Conservation (phyloP, 2,888 invertebrate genomes). For the Tenthredo mesomela region DNA sequence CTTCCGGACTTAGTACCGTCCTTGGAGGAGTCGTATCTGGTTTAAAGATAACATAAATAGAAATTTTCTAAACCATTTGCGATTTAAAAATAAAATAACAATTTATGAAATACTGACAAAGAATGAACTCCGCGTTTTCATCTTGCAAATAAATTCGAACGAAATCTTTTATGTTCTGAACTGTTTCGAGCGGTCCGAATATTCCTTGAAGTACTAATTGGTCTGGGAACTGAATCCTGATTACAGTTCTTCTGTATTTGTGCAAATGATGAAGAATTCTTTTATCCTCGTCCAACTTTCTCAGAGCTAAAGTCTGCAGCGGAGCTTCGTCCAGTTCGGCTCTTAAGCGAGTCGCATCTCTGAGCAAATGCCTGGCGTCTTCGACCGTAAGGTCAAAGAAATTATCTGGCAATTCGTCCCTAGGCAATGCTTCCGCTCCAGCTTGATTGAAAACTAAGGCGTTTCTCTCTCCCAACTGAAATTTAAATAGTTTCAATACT, state of each 20-base stretch:
- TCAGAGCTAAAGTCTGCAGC: constrained; percentile 84
- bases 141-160: constrained; percentile 85
- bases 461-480: constrained; percentile 86
- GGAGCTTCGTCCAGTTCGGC: constrained; percentile 86
- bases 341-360: constrained; percentile 85
- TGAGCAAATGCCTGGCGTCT: constrained; percentile 88
- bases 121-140: constrained; percentile 85
- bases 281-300: constrained; percentile 82
- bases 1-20: constrained; percentile 82
- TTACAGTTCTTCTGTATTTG: constrained; percentile 87
- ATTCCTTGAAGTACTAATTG: constrained; percentile 91
- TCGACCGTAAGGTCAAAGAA: constrained; percentile 93
- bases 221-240: constrained; percentile 93
- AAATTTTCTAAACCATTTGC: constrained; percentile 3
- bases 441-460: constrained; percentile 87
- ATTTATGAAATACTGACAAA: constrained; percentile 85
- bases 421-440: constrained; percentile 79
- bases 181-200: constrained; percentile 88
- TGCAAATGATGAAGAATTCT: constrained; percentile 81
- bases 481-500: constrained; percentile 69
- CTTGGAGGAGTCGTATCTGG: constrained; percentile 93
- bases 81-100: no score
- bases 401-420: constrained; percentile 90
- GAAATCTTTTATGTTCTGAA: constrained; percentile 87
- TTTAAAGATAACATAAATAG: constrained; percentile 63